Evolutionary conservation across 1,140 invertebrate genomes (phyloP).

Genomic region (Aphelenchoides avenae): DNA sequence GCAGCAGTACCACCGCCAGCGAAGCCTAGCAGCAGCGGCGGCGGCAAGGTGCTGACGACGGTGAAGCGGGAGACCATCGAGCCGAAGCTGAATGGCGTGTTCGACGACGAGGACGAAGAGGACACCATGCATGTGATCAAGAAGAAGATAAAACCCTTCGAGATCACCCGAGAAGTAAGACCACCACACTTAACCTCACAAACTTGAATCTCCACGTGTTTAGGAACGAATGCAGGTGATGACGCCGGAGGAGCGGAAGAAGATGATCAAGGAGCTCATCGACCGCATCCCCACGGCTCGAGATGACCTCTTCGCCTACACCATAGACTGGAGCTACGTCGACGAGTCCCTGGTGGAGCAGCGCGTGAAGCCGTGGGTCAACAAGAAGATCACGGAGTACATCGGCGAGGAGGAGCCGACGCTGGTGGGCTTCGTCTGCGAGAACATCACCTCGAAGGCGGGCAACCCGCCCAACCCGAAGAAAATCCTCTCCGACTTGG

Average conservation of each 20-base stretch:
- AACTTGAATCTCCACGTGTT: neutral
- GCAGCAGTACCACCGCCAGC: neutral
- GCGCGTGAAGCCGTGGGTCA: slow-evolving; percentile 95
- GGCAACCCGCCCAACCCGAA: too few species aligned
- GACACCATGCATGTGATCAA: slow-evolving; percentile 68
- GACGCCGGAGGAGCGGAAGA: slow-evolving; percentile 85
- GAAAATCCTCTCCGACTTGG: slow-evolving; percentile 90
- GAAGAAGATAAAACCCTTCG: slow-evolving; percentile 64
- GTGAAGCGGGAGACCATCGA: slow-evolving; percentile 64
- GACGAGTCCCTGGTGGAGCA: slow-evolving; percentile 87
- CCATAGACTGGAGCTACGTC: slow-evolving; percentile 83
- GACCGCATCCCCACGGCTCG: slow-evolving; percentile 85
- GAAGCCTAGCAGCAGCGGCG: slow-evolving; percentile 7
- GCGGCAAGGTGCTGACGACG: slow-evolving; percentile 67
- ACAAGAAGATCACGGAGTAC: slow-evolving; percentile 98
- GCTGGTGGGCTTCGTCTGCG: slow-evolving; percentile 95
- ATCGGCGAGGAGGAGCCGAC: slow-evolving; percentile 98
- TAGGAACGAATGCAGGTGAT: slow-evolving; percentile 43
- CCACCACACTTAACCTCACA: neutral
- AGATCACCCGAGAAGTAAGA: slow-evolving; percentile 43
- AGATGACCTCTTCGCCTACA: slow-evolving; percentile 80
- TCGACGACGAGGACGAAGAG: slow-evolving; percentile 62
- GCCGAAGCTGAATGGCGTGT: slow-evolving; percentile 27
- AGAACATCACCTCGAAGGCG: slow-evolving; percentile 86
- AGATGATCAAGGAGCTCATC: slow-evolving; percentile 90